Base-by-base conservation (phyloP, 64 coral and sea anemone genomes). In the Catalaphyllia jardinei region DNA sequence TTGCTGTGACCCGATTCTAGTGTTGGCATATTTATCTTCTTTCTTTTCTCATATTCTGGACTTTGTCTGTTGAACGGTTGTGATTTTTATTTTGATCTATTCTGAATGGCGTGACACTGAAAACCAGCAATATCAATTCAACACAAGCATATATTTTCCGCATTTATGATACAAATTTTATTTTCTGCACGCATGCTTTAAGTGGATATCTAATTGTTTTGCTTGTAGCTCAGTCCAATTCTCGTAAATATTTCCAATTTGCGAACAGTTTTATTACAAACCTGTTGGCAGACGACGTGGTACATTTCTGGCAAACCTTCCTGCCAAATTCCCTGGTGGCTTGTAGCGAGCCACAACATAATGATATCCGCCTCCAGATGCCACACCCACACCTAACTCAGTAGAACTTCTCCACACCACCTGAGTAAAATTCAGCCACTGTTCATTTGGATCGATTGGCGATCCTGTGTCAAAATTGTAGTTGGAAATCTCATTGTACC, bases 291-390 rank as follows among this genome's bases (percentile, higher is more conserved):
- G 19, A 0, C 55, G 1, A 10, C 19, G 76, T 51, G 76, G 76
- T 25, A 78, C 76, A n/a, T 79, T 24, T 55, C 76, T 52, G 25
- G 10, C 9, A 57, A 79, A 79, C 10, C 10, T 28, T 12, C n/a
- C 49, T 13, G 22, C 51, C 7, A 54, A 24, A 55, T 79, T 79
- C 55, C 76, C 49, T 79, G 24, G 11, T 24, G 76, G n/a, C 10
- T 25, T 28, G n/a, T 79, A 79, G 13, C 76, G 76, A 10, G 76
- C 76, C 24, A 79, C 76, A 57, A 79, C 20, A 29, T 79, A 79
- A 14, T 79, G 76, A 12, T 14, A 24, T 51, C 50, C 11, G 25
- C 51, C 51, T 52, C 50, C 25, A 10, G 49, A 79, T 0, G 76
- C 76, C 51, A 79, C 46, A 39, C 20, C 76, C 76, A 79, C n/a